Evolutionary conservation across 2,888 invertebrate genomes (phyloP).

Genomic region (Euproctis similis): DNA sequence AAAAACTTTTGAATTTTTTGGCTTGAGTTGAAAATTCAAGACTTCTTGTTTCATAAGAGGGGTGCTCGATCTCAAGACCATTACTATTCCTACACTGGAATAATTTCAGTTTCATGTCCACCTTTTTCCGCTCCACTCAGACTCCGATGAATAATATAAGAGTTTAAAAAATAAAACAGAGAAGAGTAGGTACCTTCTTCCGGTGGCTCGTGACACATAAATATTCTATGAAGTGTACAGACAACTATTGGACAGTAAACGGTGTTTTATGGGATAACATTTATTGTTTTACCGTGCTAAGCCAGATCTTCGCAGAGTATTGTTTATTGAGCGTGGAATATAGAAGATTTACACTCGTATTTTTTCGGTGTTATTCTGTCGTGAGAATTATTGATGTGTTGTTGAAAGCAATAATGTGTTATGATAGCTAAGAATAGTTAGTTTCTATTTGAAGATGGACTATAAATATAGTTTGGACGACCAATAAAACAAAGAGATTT

Average conservation of each 20-base stretch:
- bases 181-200: constrained; percentile 15
- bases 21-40: too few relatives aligned
- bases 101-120: constrained; percentile 6
- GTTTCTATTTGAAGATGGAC: too few relatives aligned
- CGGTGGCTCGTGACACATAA: constrained; percentile 42
- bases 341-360: constrained; percentile 21
- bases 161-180: constrained; percentile 30
- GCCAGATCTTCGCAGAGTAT: constrained; percentile 35
- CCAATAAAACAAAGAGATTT: too few relatives aligned
- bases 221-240: constrained; percentile 65
- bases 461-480: too few relatives aligned
- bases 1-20: too few relatives aligned
- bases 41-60: too few relatives aligned
- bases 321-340: constrained; percentile 37
- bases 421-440: too few relatives aligned
- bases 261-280: constrained; percentile 63
- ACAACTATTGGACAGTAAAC: constrained; percentile 63
- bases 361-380: constrained; percentile 3
- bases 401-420: background rate
- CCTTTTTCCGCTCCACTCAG: constrained; percentile 11
- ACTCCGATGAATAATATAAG: constrained; percentile 31
- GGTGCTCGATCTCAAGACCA: too few relatives aligned
- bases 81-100: background rate
- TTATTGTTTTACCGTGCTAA: constrained; percentile 61
- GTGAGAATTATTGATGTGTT: constrained; percentile 3